Conservation (phyloP, 1,140 invertebrate species). For the Teleogryllus occipitalis region DNA sequence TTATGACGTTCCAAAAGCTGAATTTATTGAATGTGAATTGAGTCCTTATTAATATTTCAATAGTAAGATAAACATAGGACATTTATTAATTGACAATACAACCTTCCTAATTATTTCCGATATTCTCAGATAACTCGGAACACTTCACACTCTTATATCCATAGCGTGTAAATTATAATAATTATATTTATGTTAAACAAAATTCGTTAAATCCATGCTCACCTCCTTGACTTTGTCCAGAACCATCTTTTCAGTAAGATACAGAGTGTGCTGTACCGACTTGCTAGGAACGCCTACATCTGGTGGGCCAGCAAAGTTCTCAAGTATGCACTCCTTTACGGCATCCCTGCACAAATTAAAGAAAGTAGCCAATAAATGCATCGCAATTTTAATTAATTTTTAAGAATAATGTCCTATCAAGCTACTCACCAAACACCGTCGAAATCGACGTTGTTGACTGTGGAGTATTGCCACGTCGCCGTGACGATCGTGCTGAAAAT, state of each 20-base stretch:
- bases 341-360: constrained; percentile 35
- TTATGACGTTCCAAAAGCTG: no score
- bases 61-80: no score
- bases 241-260: constrained; percentile 54
- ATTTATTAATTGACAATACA: no score
- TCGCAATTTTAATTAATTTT: background rate
- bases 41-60: no score
- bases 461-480: constrained; percentile 60
- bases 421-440: constrained; percentile 46
- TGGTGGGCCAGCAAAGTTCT: constrained; percentile 62
- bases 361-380: background rate
- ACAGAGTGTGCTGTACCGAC: constrained; percentile 66
- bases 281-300: constrained; percentile 58
- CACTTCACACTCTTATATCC: no score
- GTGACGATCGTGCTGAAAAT: constrained; percentile 63
- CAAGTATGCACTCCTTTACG: constrained; percentile 57
- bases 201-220: background rate
- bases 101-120: no score
- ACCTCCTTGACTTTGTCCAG: constrained; percentile 49
- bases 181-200: background rate
- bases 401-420: background rate
- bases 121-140: no score
- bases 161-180: background rate
- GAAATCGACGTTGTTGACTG: constrained; percentile 51
- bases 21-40: no score